Base-by-base conservation (phyloP, 2,888 invertebrate species). In the Eupithecia centaureata region DNA sequence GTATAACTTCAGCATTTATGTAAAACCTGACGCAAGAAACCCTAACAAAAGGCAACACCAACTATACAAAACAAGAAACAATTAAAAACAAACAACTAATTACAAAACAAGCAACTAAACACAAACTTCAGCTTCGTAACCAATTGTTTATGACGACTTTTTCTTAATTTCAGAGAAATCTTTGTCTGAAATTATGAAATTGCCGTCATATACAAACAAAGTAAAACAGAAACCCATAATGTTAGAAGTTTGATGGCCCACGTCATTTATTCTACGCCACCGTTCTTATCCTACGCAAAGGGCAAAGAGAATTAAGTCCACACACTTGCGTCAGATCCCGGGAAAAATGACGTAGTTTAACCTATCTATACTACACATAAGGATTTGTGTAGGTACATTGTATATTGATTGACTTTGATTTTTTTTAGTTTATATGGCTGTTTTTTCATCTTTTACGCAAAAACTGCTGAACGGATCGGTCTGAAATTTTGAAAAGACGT, bases 241-340 rank as follows among this genome's bases (percentile, higher is more conserved):
- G 78, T 81, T 78, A 61, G n/a, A n/a, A n/a, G n/a, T n/a, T n/a
- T n/a, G n/a, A n/a, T 72, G 79, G 67, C 80, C 78, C 77, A 60
- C 69, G 63, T 70, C 67, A 65, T 18, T 22, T 1, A n/a, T 2
- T n/a, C 28, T 56, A 28, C 54, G 30, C 10, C 38, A 38, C 15
- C 25, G 25, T 54, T 28, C 28, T 56, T n/a, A 56, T 56, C 27
- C 54, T 73, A 47, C 47, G 47, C 22, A 56, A 56, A 56, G 54
- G 54, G 54, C 54, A 56, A 56, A 68, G 64, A 63, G 71, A 61
- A 65, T 72, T 68, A 51, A 74, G 76, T 75, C 72, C 77, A 74
- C 83, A 83, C 83, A 85, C 76, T 89, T 87, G 90, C 90, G 91
- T 90, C 90, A 91, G 63, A 62, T 35, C 82, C 66, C 75, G 80